Evolutionary conservation across 1,140 invertebrate species (phyloP), one percentile per base, ranked within the genome.

Genomic region (Matsumurasca onukii): DNA sequence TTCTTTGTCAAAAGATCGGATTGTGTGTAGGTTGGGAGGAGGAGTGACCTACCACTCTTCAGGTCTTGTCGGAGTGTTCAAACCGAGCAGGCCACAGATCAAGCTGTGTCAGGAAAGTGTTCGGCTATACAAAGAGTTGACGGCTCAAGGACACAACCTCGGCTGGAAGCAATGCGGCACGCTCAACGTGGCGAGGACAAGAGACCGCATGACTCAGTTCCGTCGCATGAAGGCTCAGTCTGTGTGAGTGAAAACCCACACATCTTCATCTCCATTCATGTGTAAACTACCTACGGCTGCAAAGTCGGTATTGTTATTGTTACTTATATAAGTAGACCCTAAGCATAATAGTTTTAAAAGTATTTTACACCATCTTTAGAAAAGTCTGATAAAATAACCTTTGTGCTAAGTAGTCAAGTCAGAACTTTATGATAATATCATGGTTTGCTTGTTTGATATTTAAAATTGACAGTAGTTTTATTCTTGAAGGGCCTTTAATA

Each of bases 121-220:
- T 66, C 81, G 88, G 51, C 82, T 99, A 1, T 94, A 97, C 71
- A 87, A 93, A 77, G 85, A 91, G 64, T 79, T 99, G 57, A 89
- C 96, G 73, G 78, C 84, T 0, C 84, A 88, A 74, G 94, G 93
- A 0, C 80, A 90, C 62, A 75, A 86, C 22, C 95, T 92, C 17
- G 95, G 94, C 0, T 96, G 92, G 89, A 94, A 95, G 75, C 87
- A 93, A 77, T 95, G 92, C 81, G 95, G 95, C 0, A 95, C 93
- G 77, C 79, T 98, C 12, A 89, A 92, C 71, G 77, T 98, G 27
- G 95, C 94, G 3, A 83, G 93, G 73, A 94, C 89, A 25, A 85
- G 89, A 75, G 94, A 98, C 78, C 82, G 96, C 64, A 90, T 97
- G 89, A 91, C 89, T 20, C 84, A 88, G 3, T 94, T 93, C 72